Evolutionary conservation across 2,113 vertebrate genomes (phyloP), one percentile per base, ranked within the genome.

Genomic region (Tauraco erythrolophus): DNA sequence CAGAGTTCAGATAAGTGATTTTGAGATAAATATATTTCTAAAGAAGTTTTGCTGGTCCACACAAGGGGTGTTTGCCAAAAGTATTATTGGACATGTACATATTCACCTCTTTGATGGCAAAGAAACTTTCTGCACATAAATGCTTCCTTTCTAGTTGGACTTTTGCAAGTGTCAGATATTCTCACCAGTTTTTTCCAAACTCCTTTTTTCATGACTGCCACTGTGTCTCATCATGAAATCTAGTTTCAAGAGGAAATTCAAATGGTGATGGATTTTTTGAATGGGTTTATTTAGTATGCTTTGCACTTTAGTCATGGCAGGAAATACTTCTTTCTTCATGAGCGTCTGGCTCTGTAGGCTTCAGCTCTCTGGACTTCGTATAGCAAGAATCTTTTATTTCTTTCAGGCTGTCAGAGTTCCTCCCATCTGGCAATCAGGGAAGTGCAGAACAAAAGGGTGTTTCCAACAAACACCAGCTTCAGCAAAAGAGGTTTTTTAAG

Each of bases 391-490:
- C 43, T 78, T 94, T 51, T 46, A 23, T 79, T 94, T 79, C 50
- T 96, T 92, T 91, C 71, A 69, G 41, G 61, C 33, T 66, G n/a
- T 77, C 48, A 58, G 50, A 74, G 21, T 69, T 85, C 53, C 54
- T 94, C 62, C 27, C 78, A 90, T 93, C 84, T 94, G 92, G 86
- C 58, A 94, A 14, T 75, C 54, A 88, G 72, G 15, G 89, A 71
- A 94, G 45, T 19, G 13, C 31, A 92, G 43, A 84, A 76, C 37
- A 92, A 87, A 84, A 89, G 50, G 6, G 35, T 88, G 70, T 88
- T 94, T 91, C 60, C 70, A 94, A 88, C 72, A 84, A 95, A 95
- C 6, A 45, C 37, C 61, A 90, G 77, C 35, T 94, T 95, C 88
- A 91, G 46, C 35, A 89, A 89, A 82, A 89, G 31, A 11, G 57